Evolutionary conservation across 30 jellyfish, hydroid and myxozoan genomes (phyloP).

Genomic region (Hydractinia echinata): DNA sequence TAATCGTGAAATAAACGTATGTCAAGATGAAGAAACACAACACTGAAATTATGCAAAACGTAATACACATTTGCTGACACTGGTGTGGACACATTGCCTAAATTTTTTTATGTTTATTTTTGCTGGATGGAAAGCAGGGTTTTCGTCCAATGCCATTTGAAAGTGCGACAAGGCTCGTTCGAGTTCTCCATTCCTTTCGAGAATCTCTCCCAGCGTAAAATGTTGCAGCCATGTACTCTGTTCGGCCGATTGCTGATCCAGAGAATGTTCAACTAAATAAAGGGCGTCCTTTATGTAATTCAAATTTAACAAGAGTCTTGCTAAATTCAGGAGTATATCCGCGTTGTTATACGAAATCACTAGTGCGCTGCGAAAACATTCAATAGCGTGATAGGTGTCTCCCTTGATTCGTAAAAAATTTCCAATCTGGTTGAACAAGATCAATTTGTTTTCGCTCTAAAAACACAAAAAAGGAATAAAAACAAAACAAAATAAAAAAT

Average conservation of each 20-base stretch:
- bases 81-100: slow-evolving; percentile 8
- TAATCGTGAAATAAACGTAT: slow-evolving; percentile 1
- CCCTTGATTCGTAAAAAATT: slow-evolving; percentile 85
- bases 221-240: slow-evolving; percentile 89
- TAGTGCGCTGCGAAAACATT: slow-evolving; percentile 89
- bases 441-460: slow-evolving; percentile 83
- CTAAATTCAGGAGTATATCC: slow-evolving; percentile 78
- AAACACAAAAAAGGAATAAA: slow-evolving; percentile 8
- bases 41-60: slow-evolving; percentile 6
- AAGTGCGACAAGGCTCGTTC: slow-evolving; percentile 66
- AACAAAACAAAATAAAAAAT: background rate
- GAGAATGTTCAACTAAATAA: slow-evolving; percentile 59
- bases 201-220: slow-evolving; percentile 76
- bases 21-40: slow-evolving; percentile 11
- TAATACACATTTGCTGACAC: slow-evolving; percentile 8
- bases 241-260: slow-evolving; percentile 65
- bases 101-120: slow-evolving; percentile 45
- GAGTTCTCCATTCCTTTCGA: slow-evolving; percentile 58
- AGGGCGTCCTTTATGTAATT: slow-evolving; percentile 76
- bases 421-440: slow-evolving; percentile 77
- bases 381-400: slow-evolving; percentile 83
- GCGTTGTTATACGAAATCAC: slow-evolving; percentile 58
- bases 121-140: slow-evolving; percentile 88
- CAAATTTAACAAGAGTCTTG: slow-evolving; percentile 76
- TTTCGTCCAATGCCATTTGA: slow-evolving; percentile 66